Percentiles rank a stretch among this genome's conserved stretches.
phyloP scores from a whole-genome alignment of 1,140 invertebrate genomes.

The Onthophagus taurus region DNA sequence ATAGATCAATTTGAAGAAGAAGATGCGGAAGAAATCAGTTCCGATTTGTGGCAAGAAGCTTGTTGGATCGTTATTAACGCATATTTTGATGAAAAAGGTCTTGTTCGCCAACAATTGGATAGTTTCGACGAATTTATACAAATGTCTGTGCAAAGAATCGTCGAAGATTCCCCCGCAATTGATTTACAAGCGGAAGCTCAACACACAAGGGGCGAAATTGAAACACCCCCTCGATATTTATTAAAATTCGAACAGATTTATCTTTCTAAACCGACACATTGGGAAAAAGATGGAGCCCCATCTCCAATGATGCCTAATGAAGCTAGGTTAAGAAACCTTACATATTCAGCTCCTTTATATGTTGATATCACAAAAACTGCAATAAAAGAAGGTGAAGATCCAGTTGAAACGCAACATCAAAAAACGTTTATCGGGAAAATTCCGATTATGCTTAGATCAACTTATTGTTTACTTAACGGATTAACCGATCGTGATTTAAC shows the following conservation, averaged over 20 bases:
- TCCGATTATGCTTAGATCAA: conserved; percentile 97
- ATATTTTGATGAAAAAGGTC: conserved; percentile 98
- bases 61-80: conserved; percentile 99
- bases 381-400: conserved; percentile 81
- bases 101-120: conserved; percentile 96
- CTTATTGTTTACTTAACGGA: conserved; percentile 89
- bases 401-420: conserved; percentile 87
- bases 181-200: conserved; percentile 97
- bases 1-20: conserved; percentile 64
- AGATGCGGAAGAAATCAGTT: conserved; percentile 82
- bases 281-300: conserved; percentile 98
- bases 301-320: conserved; percentile 99
- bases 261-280: conserved; percentile 96
- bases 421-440: conserved; percentile 99
- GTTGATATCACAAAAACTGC: conserved; percentile 98
- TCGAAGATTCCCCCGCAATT: conserved; percentile 95
- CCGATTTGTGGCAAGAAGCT: conserved; percentile 97
- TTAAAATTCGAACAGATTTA: conserved; percentile 99
- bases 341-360: conserved; percentile 95
- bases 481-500: conserved; percentile 96
- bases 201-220: conserved; percentile 84
- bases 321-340: conserved; percentile 77
- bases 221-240: conserved; percentile 82
- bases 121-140: conserved; percentile 99
- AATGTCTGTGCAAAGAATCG: conserved; percentile 98